Evolutionary conservation across 2,113 vertebrate genomes (phyloP).

Genomic region (Tragelaphus strepsiceros): DNA sequence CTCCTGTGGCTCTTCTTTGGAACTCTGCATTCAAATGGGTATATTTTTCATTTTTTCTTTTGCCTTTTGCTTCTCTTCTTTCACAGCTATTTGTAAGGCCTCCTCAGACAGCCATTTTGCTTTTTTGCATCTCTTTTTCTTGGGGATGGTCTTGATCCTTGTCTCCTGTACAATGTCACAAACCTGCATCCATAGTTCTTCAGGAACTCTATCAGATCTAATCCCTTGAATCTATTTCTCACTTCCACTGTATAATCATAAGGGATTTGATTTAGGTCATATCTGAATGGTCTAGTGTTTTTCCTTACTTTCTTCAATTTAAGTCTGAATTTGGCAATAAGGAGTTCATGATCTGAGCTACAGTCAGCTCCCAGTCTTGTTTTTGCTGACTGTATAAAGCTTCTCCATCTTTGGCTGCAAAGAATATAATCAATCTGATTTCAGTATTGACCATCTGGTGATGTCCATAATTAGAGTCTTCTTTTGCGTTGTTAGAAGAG

Average conservation of each 20-base stretch:
- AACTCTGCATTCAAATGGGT: neutral
- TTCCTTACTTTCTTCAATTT: neutral
- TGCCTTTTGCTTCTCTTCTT: neutral
- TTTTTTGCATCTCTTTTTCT: neutral
- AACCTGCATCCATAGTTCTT: neutral
- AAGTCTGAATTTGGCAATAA: neutral
- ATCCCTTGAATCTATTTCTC: neutral
- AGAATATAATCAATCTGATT: too few species aligned
- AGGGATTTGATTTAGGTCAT: neutral
- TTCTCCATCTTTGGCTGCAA: neutral
- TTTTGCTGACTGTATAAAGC: neutral
- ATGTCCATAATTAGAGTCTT: too few species aligned
- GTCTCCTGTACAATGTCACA: neutral
- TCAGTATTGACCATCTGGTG: too few species aligned
- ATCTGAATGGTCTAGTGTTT: neutral
- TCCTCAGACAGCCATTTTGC: neutral
- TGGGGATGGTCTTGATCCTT: neutral
- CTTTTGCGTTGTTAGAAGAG: too few species aligned
- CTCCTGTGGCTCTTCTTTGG: neutral
- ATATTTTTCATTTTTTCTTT: neutral
- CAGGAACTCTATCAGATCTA: neutral
- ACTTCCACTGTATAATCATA: neutral
- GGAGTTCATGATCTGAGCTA: neutral
- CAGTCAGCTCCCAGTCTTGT: neutral
- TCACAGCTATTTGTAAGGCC: neutral